Base-by-base conservation (phyloP, 2,113 vertebrate species). In the Tichodroma muraria region DNA sequence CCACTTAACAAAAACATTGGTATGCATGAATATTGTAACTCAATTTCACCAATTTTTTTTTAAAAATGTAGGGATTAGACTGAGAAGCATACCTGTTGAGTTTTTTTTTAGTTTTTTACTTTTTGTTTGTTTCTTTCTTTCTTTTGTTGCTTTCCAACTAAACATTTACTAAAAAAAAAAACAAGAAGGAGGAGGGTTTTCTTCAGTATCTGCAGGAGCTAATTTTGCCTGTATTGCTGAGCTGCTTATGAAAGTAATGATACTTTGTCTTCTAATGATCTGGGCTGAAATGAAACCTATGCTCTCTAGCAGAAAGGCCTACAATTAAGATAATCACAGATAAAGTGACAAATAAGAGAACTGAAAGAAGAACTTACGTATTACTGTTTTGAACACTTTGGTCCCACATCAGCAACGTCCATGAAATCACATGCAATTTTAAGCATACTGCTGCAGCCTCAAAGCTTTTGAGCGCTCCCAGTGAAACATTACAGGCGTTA, bases 41-140 rank as follows among this genome's bases (percentile, higher is more conserved):
- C 22, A 52, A 31, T 27, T 37, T 44, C 15, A 60, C 5, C 11
- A 54, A 65, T 42, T 33, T 80, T 49, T 72, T 37, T 66, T 64
- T 8, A 0, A 37, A 87, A 85, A 70, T 8, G 5, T 20, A 22
- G 15, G 4, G 17, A 54, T 73, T 45, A 85, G 13, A 14, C 19
- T 73, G 11, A 40, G 28, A 1, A 5, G 3, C 1, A 13, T 3
- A 11, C 4, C 7, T 11, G 24, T 20, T 63, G 14, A 1, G 2
- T 1, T 15, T 30, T 49, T 37, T 75, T n/a, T 49, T 0, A 8
- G 4, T 45, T 45, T 45, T 45, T 45, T n/a, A n/a, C n/a, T 40
- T 76, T 33, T 53, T 0, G 3, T 14, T 61, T 71, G 3, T 1
- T n/a, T n/a, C n/a, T n/a, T n/a, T n/a, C n/a, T 42, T 59, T 53